A percentile compares a stretch with the other conserved stretches of the same genome.
These are phyloP conservation scores for Diaphora mendica DNA, from an alignment of 2,888 invertebrate species.

Conservation along the genomic window DNA sequence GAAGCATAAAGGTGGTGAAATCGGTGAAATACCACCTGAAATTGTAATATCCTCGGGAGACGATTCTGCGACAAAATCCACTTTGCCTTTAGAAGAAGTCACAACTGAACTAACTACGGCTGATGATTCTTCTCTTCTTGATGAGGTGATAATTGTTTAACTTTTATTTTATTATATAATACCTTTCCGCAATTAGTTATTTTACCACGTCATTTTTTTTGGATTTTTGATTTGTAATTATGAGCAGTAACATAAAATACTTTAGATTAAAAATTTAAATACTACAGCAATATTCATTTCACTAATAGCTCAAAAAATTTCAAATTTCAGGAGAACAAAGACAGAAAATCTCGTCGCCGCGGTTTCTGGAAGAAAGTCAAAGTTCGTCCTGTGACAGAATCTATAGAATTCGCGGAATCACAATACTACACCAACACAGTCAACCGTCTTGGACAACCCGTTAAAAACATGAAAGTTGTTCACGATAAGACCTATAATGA, in stretches of 20 bases:
- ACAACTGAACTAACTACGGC: constrained; percentile 60
- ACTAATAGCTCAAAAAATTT: background rate
- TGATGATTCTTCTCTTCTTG: constrained; percentile 57
- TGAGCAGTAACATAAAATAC: too few species aligned
- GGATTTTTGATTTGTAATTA: too few species aligned
- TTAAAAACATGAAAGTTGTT: constrained; percentile 38
- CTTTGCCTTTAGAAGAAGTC: constrained; percentile 59
- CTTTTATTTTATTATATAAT: background rate
- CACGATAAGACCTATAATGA: constrained; percentile 63
- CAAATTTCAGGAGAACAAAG: constrained; percentile 65
- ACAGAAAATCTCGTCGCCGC: constrained; percentile 81
- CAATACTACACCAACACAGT: constrained; percentile 89
- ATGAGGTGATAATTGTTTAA: constrained; percentile 62
- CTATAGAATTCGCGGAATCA: constrained; percentile 92
- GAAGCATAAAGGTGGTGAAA: constrained; percentile 84
- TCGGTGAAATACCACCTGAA: constrained; percentile 84
- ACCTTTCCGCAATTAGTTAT: background rate
- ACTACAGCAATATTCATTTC: background rate
- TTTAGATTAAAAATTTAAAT: too few species aligned
- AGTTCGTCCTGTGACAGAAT: constrained; percentile 87
- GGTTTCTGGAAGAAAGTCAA: constrained; percentile 92
- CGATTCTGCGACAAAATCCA: constrained; percentile 61
- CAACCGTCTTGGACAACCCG: constrained; percentile 74
- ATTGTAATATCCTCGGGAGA: constrained; percentile 76
- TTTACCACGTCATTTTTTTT: too few species aligned